Percentiles rank a stretch among this genome's conserved stretches.
Conservation (phyloP, 2,888 invertebrate species). For the Drosophila fulvimacula region DNA sequence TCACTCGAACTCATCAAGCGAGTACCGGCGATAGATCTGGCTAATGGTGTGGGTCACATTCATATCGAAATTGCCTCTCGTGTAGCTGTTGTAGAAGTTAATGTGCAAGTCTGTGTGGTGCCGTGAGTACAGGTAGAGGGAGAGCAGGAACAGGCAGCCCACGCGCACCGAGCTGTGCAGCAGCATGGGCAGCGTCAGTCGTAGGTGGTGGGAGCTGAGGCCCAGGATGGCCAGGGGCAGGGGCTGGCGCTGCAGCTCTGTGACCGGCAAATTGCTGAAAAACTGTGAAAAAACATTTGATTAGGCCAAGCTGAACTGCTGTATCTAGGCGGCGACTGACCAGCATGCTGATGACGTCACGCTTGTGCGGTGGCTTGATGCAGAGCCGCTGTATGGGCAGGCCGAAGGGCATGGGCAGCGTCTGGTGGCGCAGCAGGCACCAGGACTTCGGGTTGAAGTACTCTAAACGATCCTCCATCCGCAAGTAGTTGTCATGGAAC, state of each 20-base stretch:
- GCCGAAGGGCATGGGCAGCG: conserved; percentile 52
- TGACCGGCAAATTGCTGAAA: conserved; percentile 38
- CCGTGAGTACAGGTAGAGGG: conserved; percentile 16
- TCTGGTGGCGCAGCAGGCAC: conserved; percentile 45
- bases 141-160: conserved; percentile 9
- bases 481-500: conserved; percentile 37
- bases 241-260: conserved; percentile 3
- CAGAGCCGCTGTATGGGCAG: conserved; percentile 43
- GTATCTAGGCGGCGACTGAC: conserved; percentile 29
- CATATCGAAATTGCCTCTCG: conserved; percentile 48
- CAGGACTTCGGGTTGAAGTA: conserved; percentile 53
- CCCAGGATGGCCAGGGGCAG: conserved; percentile 28
- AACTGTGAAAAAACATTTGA: conserved; percentile 33
- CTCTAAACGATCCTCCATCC: conserved; percentile 40
- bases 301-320: background rate
- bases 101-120: conserved; percentile 18
- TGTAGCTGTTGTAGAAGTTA: conserved; percentile 26
- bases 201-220: conserved; percentile 8
- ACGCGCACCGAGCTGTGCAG: conserved; percentile 7
- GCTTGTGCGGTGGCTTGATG: conserved; percentile 18
- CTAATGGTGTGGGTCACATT: conserved; percentile 64
- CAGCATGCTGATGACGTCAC: conserved; percentile 54
- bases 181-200: conserved; percentile 34
- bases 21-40: conserved; percentile 59
- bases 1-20: conserved; percentile 55